These are phyloP conservation scores for Stramonita haemastoma DNA, from an alignment of 2,888 invertebrate genomes.

Conservation along the genomic window DNA sequence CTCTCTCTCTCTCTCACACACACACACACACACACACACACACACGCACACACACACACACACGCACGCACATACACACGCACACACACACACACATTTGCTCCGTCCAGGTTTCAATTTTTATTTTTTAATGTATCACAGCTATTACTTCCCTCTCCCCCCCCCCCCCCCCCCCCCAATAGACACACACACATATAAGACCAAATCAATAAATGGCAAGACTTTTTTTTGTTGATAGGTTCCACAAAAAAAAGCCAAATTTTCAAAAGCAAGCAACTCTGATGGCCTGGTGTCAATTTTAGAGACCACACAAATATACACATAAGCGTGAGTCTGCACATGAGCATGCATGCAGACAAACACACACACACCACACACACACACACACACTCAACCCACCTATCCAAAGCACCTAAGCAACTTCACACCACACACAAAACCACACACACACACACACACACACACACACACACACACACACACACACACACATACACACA, in stretches of 20 bases:
- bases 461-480: neutral
- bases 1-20: too few species aligned
- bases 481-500: neutral
- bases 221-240: neutral
- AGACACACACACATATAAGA: neutral
- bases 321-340: too few species aligned
- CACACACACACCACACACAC: neutral
- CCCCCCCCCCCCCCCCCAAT: neutral
- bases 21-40: conserved; percentile 1
- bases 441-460: neutral
- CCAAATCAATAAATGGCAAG: neutral
- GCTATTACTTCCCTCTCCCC: neutral
- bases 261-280: neutral
- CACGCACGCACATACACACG: neutral
- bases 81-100: neutral
- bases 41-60: neutral
- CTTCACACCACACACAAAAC: too few species aligned
- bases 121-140: neutral
- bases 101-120: neutral
- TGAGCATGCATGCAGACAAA: too few species aligned
- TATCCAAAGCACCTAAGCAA: too few species aligned
- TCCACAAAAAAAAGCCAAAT: neutral
- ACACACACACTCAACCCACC: neutral
- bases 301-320: too few species aligned
- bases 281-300: neutral